Conservation (phyloP, 2,888 invertebrate species). For the Melitaea athalia region DNA sequence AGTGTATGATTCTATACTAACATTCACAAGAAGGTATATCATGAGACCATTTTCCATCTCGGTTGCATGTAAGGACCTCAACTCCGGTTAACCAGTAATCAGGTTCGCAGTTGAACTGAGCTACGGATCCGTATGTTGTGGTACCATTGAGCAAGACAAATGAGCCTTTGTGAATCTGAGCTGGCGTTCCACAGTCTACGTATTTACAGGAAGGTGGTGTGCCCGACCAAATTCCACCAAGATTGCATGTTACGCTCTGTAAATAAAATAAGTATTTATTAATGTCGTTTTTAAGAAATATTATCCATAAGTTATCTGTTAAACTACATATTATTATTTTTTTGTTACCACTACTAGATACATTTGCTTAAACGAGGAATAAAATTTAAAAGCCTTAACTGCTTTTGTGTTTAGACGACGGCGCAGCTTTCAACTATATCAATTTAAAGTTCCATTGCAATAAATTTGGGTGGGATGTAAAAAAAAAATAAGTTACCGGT, state of each 20-base stretch:
- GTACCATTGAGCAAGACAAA: constrained; percentile 88
- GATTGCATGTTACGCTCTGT: constrained; percentile 89
- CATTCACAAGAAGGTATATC: constrained; percentile 93
- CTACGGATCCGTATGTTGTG: constrained; percentile 90
- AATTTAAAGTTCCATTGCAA: background rate
- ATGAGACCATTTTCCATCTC: constrained; percentile 93
- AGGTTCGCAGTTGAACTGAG: constrained; percentile 89
- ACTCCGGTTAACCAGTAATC: constrained; percentile 93
- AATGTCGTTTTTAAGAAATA: background rate
- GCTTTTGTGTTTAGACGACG: too few relatives aligned
- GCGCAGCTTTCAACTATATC: too few relatives aligned
- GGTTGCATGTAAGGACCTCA: constrained; percentile 87
- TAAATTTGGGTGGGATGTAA: background rate
- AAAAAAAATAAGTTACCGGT: constrained; percentile 80
- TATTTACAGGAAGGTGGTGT: constrained; percentile 92
- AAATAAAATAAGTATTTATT: constrained; percentile 7
- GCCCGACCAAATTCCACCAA: constrained; percentile 93
- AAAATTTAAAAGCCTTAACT: too few relatives aligned
- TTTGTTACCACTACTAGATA: too few relatives aligned
- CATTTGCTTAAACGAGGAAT: too few relatives aligned
- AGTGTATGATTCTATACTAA: constrained; percentile 63
- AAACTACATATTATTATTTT: too few relatives aligned
- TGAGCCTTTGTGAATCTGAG: constrained; percentile 89
- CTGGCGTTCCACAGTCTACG: constrained; percentile 93
- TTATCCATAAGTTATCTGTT: too few relatives aligned